Conservation (phyloP, 2,113 vertebrate species). For the Misgurnus mizolepis region DNA sequence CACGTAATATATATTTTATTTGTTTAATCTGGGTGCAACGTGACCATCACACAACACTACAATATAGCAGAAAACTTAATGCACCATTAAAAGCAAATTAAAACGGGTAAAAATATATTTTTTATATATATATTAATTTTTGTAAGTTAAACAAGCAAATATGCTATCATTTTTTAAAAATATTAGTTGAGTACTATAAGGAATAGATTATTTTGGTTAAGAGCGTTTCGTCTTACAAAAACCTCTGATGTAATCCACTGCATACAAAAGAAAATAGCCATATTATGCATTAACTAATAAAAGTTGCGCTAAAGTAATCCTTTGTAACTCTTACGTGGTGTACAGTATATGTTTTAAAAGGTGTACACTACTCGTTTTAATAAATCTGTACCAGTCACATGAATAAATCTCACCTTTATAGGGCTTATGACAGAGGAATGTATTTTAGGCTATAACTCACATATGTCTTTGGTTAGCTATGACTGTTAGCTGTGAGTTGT, state of each 20-base stretch:
- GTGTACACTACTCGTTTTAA: not conserved
- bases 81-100: no score
- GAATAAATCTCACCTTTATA: conserved; percentile 35
- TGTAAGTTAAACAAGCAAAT: no score
- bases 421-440: conserved; percentile 62
- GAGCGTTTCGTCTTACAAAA: no score
- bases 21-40: no score
- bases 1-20: no score
- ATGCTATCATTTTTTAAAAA: no score
- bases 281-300: not conserved
- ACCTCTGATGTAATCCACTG: not conserved
- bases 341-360: not conserved
- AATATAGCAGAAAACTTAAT: no score
- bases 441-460: conserved; percentile 65
- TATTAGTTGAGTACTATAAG: no score
- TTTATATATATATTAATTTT: no score
- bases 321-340: not conserved
- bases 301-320: not conserved
- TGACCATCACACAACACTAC: no score
- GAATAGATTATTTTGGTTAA: no score
- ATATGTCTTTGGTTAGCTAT: conserved; percentile 65
- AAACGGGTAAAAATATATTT: no score
- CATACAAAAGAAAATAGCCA: not conserved
- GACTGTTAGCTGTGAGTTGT: conserved; percentile 58
- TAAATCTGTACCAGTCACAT: not conserved